Evolutionary conservation across 1,140 invertebrate genomes (phyloP), one percentile per base, ranked within the genome.

Genomic region (Drosophila parvula): DNA sequence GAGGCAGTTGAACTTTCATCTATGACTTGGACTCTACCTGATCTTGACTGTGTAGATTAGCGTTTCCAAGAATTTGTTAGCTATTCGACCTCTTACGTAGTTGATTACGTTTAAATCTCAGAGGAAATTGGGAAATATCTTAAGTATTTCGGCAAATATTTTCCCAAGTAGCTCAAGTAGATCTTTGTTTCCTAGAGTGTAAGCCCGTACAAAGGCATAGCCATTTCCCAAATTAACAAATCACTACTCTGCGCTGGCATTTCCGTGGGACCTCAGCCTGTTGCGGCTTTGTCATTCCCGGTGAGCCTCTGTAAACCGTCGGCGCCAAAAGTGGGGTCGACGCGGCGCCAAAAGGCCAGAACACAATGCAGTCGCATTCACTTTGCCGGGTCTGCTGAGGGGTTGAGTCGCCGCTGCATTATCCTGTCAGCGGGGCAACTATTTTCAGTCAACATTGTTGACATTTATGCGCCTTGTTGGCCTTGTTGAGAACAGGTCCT

Each of bases 391-490:
- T 16, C 32, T 44, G 28, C 56, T 34, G 44, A 70, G 65, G 28
- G 40, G 30, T 45, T 68, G 62, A 70, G 50, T 64, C 63, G 59
- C 47, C 45, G 75, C 50, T 68, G 84, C 55, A 84, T 88, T 88
- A 88, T 83, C 63, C 69, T 88, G 84, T 84, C 84, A 80, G 77
- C 55, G 57, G 48, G 48, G 68, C 58, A 74, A 83, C 76, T 78
- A 80, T 80, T 89, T 76, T 75, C 77, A 81, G 84, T 89, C 84
- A 81, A 89, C 74, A 78, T 74, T 67, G 74, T 81, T 89, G 84
- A 89, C 84, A 81, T 84, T 89, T 89, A 89, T 89, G 78, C 75
- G 74, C 78, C 65, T 69, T 75, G 83, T 67, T 68, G 55, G 47
- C 55, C 36, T 57, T 61, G 57, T 63, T 62, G 32, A 44, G 11